A percentile compares a stretch with the other conserved stretches of the same genome.
phyloP scores from a whole-genome alignment of 2,113 vertebrate species.

The Psettodes erumei region DNA sequence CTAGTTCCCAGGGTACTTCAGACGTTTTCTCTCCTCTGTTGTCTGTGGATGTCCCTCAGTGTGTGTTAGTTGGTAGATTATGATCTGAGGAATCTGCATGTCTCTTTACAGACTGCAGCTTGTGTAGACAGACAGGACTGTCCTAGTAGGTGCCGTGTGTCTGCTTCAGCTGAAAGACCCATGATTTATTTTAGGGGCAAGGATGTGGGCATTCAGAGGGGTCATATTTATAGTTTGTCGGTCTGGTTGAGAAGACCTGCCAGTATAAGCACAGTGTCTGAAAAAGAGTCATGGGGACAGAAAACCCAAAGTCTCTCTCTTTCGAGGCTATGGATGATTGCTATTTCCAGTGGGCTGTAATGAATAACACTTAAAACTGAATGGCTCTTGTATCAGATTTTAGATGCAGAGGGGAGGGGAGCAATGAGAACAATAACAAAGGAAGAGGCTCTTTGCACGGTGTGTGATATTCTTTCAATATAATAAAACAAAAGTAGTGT shows the following conservation, averaged over 20 bases:
- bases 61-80: constrained; percentile 40
- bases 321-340: constrained; percentile 64
- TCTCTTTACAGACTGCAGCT: constrained; percentile 53
- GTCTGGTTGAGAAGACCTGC: constrained; percentile 73
- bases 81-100: constrained; percentile 50
- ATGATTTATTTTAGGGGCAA: constrained; percentile 79
- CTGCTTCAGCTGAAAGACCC: constrained; percentile 64
- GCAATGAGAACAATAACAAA: constrained; percentile 33
- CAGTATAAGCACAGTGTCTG: constrained; percentile 76
- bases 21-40: constrained; percentile 30
- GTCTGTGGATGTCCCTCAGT: constrained; percentile 50
- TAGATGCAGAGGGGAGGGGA: constrained; percentile 24
- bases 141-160: constrained; percentile 68
- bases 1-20: constrained; percentile 50
- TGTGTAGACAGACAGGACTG: constrained; percentile 46
- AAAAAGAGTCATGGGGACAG: constrained; percentile 70
- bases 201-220: constrained; percentile 84
- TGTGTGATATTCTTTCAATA: constrained; percentile 5
- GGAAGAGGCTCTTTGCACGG: constrained; percentile 6
- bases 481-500: constrained; percentile 1
- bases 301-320: constrained; percentile 70
- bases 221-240: constrained; percentile 81
- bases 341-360: constrained; percentile 71
- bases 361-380: constrained; percentile 66
- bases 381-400: constrained; percentile 55